Percentiles rank a stretch among this genome's conserved stretches.
Evolutionary conservation across 2,113 vertebrate genomes (phyloP).

Genomic region (Epinephelus moara): DNA sequence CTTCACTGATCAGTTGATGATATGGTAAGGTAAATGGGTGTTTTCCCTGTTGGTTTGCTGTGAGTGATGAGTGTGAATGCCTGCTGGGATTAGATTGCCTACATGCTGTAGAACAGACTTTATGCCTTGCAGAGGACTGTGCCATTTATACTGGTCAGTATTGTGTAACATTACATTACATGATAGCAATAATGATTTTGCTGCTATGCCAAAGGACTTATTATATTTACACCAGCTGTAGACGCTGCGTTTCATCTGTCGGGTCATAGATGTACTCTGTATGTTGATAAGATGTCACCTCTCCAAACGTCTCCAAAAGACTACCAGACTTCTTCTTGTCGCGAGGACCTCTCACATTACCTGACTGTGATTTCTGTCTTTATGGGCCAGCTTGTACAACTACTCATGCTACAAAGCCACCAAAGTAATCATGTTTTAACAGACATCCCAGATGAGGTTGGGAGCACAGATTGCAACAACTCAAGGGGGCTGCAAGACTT

Average conservation of each 20-base stretch:
- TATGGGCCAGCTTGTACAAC: not conserved
- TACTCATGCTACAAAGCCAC: too few species aligned
- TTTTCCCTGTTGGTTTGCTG: conserved; percentile 52
- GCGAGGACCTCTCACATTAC: not conserved
- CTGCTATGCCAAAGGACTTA: not conserved
- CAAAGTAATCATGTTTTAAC: too few species aligned
- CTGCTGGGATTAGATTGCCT: conserved; percentile 45
- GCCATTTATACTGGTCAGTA: conserved; percentile 10
- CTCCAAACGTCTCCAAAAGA: not conserved
- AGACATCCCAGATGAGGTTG: too few species aligned
- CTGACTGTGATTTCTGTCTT: not conserved
- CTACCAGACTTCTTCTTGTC: not conserved
- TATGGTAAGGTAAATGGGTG: conserved; percentile 51
- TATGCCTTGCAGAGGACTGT: conserved; percentile 11
- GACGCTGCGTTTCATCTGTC: not conserved
- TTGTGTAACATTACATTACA: conserved; percentile 33
- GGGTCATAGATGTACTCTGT: not conserved
- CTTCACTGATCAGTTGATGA: conserved; percentile 68
- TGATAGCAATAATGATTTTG: not conserved
- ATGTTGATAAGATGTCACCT: conserved; percentile 1
- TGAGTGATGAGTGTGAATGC: conserved; percentile 57
- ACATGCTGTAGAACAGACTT: conserved; percentile 5
- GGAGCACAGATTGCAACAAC: too few species aligned
- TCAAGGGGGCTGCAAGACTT: too few species aligned
- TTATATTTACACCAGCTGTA: conserved; percentile 6